phyloP scores from a whole-genome alignment of 2,888 invertebrate genomes.

The Odontocolon sp. region DNA sequence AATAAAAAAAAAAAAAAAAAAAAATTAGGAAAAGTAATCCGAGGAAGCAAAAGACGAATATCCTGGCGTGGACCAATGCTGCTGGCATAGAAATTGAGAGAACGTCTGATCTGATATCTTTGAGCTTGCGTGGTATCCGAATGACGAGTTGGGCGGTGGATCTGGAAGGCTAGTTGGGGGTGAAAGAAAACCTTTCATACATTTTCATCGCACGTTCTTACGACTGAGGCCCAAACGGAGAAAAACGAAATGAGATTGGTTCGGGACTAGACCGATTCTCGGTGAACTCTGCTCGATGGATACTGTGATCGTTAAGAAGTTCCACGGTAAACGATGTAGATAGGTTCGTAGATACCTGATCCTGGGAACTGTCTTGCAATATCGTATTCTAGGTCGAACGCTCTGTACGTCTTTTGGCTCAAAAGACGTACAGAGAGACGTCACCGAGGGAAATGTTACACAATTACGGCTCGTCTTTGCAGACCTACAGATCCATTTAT shows the following conservation, averaged over 20 bases:
- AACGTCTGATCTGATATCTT: background rate
- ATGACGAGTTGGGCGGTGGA: background rate
- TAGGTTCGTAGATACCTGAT: background rate
- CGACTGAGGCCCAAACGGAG: background rate
- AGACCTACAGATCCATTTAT: background rate
- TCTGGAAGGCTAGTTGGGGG: no score
- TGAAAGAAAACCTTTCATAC: conserved; percentile 17
- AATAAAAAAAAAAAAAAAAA: background rate
- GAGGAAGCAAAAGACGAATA: background rate
- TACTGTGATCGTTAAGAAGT: conserved; percentile 1
- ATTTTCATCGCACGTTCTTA: conserved; percentile 29
- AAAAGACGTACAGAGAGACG: background rate
- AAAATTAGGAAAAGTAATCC: background rate
- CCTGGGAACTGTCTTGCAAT: background rate
- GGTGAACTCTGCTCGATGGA: background rate
- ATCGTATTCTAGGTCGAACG: background rate
- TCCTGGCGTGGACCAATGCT: background rate
- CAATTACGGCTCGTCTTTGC: background rate
- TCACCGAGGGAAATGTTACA: background rate
- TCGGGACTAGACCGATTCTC: background rate
- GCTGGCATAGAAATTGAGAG: background rate
- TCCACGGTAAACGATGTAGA: background rate
- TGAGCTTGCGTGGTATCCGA: background rate
- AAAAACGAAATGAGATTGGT: conserved; percentile 15
- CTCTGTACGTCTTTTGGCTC: no score